A percentile compares a stretch with the other conserved stretches of the same genome.
Conservation (phyloP, 2,888 invertebrate species). For the Orchestes rusci region DNA sequence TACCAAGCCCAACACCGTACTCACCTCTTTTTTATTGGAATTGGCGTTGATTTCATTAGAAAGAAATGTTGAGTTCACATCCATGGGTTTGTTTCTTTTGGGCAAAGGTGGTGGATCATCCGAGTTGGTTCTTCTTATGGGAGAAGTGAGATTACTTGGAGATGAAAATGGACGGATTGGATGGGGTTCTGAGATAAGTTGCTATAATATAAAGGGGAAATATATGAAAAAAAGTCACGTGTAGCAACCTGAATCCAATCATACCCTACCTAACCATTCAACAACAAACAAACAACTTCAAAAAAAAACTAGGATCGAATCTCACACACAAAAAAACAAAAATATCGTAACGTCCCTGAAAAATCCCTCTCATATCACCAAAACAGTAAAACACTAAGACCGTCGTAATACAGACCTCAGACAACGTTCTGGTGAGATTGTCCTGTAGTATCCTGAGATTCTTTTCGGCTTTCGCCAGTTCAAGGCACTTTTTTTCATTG, state of each 20-base stretch:
- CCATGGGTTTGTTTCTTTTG: slow-evolving; percentile 44
- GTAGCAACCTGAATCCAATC: too few relatives aligned
- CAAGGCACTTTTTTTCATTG: slow-evolving; percentile 46
- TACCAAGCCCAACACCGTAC: too few relatives aligned
- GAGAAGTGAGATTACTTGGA: slow-evolving; percentile 16
- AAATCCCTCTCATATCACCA: too few relatives aligned
- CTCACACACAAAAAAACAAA: too few relatives aligned
- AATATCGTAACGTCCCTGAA: too few relatives aligned
- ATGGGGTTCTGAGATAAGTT: slow-evolving; percentile 6
- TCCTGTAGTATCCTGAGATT: slow-evolving; percentile 55
- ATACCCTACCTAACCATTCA: too few relatives aligned
- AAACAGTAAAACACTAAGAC: too few relatives aligned
- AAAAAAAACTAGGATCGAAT: too few relatives aligned
- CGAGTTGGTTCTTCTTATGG: slow-evolving; percentile 29
- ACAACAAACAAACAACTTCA: too few relatives aligned
- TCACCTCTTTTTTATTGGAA: slow-evolving; percentile 9
- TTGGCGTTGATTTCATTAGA: slow-evolving; percentile 23
- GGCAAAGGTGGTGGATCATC: slow-evolving; percentile 46
- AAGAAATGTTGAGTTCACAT: slow-evolving; percentile 18
- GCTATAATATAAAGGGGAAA: too few relatives aligned
- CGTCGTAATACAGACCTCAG: too few relatives aligned
- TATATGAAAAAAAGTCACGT: too few relatives aligned
- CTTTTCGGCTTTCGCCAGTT: slow-evolving; percentile 53
- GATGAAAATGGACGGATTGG: slow-evolving; percentile 15
- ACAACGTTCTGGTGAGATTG: slow-evolving; percentile 44